A percentile compares a stretch with the other conserved stretches of the same genome.
Evolutionary conservation across 2,113 vertebrate genomes (phyloP).

Genomic region (Oreochromis spilurus): DNA sequence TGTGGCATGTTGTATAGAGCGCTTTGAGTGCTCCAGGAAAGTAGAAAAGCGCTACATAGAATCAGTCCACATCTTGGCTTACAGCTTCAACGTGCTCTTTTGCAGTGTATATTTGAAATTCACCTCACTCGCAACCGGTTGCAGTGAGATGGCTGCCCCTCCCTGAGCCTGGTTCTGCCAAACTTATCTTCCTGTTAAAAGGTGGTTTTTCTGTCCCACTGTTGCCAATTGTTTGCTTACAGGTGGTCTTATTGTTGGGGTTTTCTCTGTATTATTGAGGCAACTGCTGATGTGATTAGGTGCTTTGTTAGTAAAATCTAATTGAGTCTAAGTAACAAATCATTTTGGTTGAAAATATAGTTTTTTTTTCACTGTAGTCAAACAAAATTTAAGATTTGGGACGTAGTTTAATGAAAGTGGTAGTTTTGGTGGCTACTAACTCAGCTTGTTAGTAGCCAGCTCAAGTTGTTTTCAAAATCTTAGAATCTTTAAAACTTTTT

Average conservation of each 20-base stretch:
- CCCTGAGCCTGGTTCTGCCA: background rate
- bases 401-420: fast-evolving
- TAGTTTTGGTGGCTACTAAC: background rate
- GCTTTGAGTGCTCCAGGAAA: background rate
- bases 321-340: background rate
- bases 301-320: fast-evolving
- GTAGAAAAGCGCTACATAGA: background rate
- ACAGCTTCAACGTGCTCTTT: background rate
- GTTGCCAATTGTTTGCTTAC: background rate
- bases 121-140: background rate
- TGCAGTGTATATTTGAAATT: background rate
- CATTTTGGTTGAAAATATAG: background rate
- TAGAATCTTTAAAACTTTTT: background rate
- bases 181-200: background rate
- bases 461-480: background rate
- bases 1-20: background rate
- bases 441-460: background rate
- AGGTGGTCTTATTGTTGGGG: background rate
- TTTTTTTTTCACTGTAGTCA: background rate
- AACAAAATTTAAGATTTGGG: background rate
- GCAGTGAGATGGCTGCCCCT: fast-evolving
- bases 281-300: background rate
- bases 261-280: background rate
- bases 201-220: background rate
- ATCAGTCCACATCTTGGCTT: background rate